Conservation (phyloP, 2,797 vertebrate species). For the Sorex maritimensis region DNA sequence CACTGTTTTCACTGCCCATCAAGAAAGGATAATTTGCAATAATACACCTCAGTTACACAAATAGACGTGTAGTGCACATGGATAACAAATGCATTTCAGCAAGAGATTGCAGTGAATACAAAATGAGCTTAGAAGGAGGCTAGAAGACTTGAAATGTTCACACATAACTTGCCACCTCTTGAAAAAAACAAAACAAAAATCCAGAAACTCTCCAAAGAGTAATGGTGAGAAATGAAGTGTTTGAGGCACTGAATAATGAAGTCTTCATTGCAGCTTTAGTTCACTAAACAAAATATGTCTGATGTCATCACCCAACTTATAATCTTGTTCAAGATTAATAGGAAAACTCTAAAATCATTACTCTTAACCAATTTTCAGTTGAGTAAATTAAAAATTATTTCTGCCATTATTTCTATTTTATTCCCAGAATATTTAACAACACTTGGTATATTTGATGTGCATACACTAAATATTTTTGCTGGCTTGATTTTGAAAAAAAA, state of each 20-base stretch:
- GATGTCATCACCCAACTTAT: conserved; percentile 65
- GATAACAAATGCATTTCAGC: conserved; percentile 78
- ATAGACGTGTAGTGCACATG: conserved; percentile 77
- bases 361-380: conserved; percentile 33
- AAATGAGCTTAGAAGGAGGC: conserved; percentile 80
- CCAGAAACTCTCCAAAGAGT: conserved; percentile 67
- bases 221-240: conserved; percentile 76
- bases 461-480: conserved; percentile 31
- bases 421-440: not conserved
- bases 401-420: not conserved
- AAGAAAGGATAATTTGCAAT: conserved; percentile 73
- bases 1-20: conserved; percentile 39
- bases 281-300: conserved; percentile 68
- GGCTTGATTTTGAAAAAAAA: conserved; percentile 15
- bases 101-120: conserved; percentile 78
- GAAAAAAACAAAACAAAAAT: conserved; percentile 70
- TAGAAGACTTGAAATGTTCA: conserved; percentile 80
- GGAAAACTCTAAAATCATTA: conserved; percentile 57
- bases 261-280: not conserved
- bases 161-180: conserved; percentile 70
- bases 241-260: conserved; percentile 67
- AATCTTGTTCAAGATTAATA: conserved; percentile 42
- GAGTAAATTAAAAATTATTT: not conserved
- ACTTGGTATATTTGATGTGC: not conserved
- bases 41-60: conserved; percentile 81